Evolutionary conservation across 2,888 invertebrate species (phyloP).

Genomic region (Aspidiotus destructor): DNA sequence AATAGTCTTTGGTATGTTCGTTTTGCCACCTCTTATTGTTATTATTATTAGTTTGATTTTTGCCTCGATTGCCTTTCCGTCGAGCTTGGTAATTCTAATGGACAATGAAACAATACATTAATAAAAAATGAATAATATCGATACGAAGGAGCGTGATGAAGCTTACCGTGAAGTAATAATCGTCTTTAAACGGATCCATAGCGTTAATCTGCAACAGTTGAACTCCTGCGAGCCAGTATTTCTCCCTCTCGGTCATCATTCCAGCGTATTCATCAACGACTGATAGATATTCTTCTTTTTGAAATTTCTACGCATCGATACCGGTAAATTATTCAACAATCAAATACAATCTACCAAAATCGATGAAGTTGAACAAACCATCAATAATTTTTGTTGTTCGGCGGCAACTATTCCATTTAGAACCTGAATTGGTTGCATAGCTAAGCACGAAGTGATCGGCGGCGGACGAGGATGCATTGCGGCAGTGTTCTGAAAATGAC

Average conservation of each 20-base stretch:
- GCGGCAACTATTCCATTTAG: conserved; percentile 16
- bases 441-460: conserved; percentile 10
- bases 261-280: conserved; percentile 70
- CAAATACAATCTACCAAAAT: not conserved
- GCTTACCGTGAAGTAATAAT: conserved; percentile 86
- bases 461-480: conserved; percentile 2
- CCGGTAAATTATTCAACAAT: not conserved
- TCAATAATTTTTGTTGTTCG: conserved; percentile 25
- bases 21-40: conserved; percentile 25
- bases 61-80: conserved; percentile 25
- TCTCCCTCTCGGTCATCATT: conserved; percentile 86
- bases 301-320: conserved; percentile 9
- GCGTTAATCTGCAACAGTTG: conserved; percentile 88
- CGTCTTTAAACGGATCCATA: conserved; percentile 91
- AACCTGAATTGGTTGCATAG: conserved; percentile 20
- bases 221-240: conserved; percentile 93
- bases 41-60: conserved; percentile 16
- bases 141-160: conserved; percentile 32
- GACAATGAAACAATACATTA: not conserved
- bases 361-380: conserved; percentile 10
- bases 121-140: not conserved
- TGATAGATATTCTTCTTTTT: conserved; percentile 21
- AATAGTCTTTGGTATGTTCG: conserved; percentile 49
- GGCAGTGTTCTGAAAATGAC: conserved; percentile 9
- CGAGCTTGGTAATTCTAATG: conserved; percentile 27